Evolutionary conservation across 2,797 vertebrate genomes (phyloP), one percentile per base, ranked within the genome.

Genomic region (Podargus strigoides): DNA sequence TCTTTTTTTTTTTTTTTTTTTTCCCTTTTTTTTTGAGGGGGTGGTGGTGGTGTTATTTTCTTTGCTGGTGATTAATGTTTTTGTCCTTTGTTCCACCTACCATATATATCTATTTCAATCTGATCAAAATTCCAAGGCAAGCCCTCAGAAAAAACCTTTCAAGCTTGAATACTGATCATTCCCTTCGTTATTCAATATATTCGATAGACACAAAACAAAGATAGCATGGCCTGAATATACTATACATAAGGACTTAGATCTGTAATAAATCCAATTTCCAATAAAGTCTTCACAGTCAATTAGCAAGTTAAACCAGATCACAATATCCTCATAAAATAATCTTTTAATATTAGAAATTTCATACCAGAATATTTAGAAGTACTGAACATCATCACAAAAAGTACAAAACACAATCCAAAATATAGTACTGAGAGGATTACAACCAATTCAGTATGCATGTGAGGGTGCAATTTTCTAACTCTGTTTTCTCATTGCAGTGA

Each of bases 1-100:
- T 7, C 21, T 23, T 49, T 16, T 9, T 21, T 22, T 24, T 19
- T 7, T 26, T 23, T 37, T 17, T 20, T 4, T 6, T 24, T 23
- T 4, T 10, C n/a, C n/a, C n/a, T 13, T 26, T 9, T 26, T 37
- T 50, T 26, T 14, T 1, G 44, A 10, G 3, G 3, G 7, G 5
- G 3, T 26, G 5, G 9, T 21, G 3, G 4, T 75, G 5, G 0
- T 44, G 1, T 10, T 55, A 41, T 76, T 90, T 90, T 52, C 5
- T 84, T 82, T 58, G 8, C 3, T 50, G 14, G 2, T 59, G 46
- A 50, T 58, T 69, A 86, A 69, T 53, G 1, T 7, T 68, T 89
- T 64, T 58, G 7, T 26, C 15, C 20, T 91, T 87, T 89, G 6
- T 77, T 47, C 52, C 16, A 49, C 55, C 28, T 76, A 84, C 58